Percentiles rank a stretch among this genome's conserved stretches.
These are phyloP conservation scores for Bacillus rossius DNA, from an alignment of 1,140 invertebrate species.

Conservation along the genomic window DNA sequence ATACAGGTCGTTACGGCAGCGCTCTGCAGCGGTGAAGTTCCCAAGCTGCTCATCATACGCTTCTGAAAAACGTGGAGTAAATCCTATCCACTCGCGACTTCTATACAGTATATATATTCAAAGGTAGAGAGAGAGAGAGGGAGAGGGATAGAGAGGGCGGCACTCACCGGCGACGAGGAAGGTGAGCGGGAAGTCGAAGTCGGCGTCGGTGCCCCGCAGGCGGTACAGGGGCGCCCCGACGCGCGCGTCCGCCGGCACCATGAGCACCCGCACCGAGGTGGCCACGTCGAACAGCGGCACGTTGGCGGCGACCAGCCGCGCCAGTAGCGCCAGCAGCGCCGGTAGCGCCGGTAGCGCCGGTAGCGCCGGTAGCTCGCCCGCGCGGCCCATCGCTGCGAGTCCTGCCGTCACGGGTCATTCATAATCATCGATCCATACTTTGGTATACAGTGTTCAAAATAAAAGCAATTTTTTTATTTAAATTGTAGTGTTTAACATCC, in stretches of 20 bases:
- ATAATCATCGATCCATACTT: too few relatives aligned
- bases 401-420: too few relatives aligned
- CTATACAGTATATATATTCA: too few relatives aligned
- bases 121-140: too few relatives aligned
- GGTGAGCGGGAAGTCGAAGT: slow-evolving; percentile 77
- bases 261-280: slow-evolving; percentile 70
- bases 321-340: slow-evolving; percentile 3
- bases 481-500: too few relatives aligned
- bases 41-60: too few relatives aligned
- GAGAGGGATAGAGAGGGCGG: background rate
- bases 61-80: too few relatives aligned
- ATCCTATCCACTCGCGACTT: too few relatives aligned
- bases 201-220: slow-evolving; percentile 77
- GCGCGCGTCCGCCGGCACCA: slow-evolving; percentile 73
- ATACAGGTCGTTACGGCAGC: too few relatives aligned
- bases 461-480: too few relatives aligned
- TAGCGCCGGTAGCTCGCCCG: background rate
- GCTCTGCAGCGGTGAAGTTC: too few relatives aligned
- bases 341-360: background rate
- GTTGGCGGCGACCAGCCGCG: slow-evolving; percentile 38
- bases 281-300: slow-evolving; percentile 75
- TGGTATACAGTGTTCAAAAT: too few relatives aligned
- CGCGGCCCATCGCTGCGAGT: background rate
- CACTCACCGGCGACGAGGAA: slow-evolving; percentile 68
- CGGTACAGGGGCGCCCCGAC: slow-evolving; percentile 79